Evolutionary conservation across 2,797 vertebrate genomes (phyloP).

Genomic region (Lemur catta): DNA sequence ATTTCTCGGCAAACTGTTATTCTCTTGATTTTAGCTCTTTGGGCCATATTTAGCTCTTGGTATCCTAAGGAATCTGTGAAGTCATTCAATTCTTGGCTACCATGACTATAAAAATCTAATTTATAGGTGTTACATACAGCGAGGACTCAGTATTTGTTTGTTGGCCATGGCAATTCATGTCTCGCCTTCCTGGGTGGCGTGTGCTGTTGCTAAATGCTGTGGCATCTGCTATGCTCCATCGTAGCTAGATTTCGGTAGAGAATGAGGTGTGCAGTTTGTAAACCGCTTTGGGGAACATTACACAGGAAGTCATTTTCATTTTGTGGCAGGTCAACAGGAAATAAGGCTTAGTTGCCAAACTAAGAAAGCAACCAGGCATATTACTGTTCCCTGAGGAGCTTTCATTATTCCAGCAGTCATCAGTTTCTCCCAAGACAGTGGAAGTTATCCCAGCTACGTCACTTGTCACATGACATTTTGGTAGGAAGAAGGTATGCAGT

Average conservation of each 20-base stretch:
- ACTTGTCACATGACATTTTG: background rate
- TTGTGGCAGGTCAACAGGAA: slow-evolving; percentile 28
- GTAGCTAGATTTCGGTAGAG: background rate
- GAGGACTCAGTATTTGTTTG: background rate
- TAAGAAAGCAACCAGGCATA: slow-evolving; percentile 23
- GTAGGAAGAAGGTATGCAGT: background rate
- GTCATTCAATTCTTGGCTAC: background rate
- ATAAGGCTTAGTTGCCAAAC: slow-evolving; percentile 34
- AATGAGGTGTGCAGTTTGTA: background rate
- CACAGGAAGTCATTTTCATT: slow-evolving; percentile 46
- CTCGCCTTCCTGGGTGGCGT: background rate
- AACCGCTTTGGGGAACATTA: background rate
- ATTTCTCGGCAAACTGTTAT: background rate
- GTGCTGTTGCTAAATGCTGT: background rate
- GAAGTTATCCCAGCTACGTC: background rate
- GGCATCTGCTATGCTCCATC: background rate
- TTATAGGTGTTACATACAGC: rapidly evolving
- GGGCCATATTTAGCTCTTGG: background rate
- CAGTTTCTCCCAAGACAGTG: background rate
- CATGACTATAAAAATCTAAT: background rate
- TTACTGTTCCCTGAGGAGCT: background rate
- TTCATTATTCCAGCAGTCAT: background rate
- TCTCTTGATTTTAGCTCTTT: background rate
- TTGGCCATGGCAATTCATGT: background rate
- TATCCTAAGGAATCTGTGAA: background rate